These are phyloP conservation scores for Zosterops japonicus DNA, from an alignment of 2,113 vertebrate species.

Conservation along the genomic window DNA sequence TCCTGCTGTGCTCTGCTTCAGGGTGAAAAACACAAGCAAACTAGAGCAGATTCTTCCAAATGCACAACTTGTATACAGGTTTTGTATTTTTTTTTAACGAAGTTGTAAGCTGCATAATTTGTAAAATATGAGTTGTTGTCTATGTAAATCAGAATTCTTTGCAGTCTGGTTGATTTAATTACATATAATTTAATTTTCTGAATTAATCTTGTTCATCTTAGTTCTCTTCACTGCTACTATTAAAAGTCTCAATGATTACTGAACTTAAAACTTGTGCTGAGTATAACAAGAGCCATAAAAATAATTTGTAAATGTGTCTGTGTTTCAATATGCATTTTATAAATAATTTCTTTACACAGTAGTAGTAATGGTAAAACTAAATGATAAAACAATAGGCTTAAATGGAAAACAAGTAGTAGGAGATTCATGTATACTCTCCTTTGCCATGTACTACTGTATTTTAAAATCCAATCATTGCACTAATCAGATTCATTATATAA, in stretches of 20 bases:
- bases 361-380: background rate
- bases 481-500: background rate
- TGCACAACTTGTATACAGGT: constrained; percentile 94
- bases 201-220: background rate
- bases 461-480: background rate
- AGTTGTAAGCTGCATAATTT: background rate
- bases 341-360: background rate
- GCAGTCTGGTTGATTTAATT: background rate
- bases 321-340: background rate
- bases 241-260: background rate
- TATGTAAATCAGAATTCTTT: background rate
- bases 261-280: background rate
- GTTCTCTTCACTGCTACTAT: background rate
- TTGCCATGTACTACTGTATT: background rate
- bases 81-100: constrained; percentile 7
- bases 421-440: background rate
- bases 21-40: constrained; percentile 89
- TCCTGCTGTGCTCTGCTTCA: constrained; percentile 91
- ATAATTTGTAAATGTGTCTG: background rate
- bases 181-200: background rate
- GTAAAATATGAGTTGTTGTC: background rate
- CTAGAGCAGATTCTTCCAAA: constrained; percentile 95
- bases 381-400: background rate
- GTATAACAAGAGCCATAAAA: background rate
- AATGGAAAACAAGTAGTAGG: background rate